These are phyloP conservation scores for Erebia epiphron DNA, from an alignment of 2,888 invertebrate species.

Conservation along the genomic window DNA sequence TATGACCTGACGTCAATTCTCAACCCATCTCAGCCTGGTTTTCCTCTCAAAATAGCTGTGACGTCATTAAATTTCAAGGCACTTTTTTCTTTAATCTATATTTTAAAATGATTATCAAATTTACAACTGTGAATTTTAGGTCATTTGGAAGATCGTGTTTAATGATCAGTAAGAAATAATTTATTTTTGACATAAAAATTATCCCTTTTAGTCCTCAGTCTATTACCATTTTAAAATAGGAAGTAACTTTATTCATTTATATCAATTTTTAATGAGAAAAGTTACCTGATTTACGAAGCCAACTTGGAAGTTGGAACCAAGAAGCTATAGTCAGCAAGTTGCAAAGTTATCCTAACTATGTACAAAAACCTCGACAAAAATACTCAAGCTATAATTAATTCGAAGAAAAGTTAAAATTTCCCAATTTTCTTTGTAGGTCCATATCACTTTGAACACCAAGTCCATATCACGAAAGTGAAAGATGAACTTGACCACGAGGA, in stretches of 20 bases:
- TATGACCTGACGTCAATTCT: background rate
- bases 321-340: background rate
- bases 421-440: slow-evolving; percentile 24
- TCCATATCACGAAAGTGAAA: slow-evolving; percentile 10
- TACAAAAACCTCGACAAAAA: background rate
- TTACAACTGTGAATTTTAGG: too few relatives aligned
- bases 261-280: background rate
- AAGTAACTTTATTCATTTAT: too few relatives aligned
- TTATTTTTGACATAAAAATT: too few relatives aligned
- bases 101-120: too few relatives aligned
- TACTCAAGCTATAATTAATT: background rate
- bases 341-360: background rate
- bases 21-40: too few relatives aligned
- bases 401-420: slow-evolving; percentile 10
- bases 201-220: too few relatives aligned
- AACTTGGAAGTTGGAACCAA: background rate
- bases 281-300: background rate
- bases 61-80: too few relatives aligned
- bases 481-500: background rate
- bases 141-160: too few relatives aligned
- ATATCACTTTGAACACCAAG: background rate
- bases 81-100: too few relatives aligned
- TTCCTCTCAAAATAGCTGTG: too few relatives aligned
- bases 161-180: too few relatives aligned
- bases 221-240: too few relatives aligned